phyloP scores from a whole-genome alignment of 2,888 invertebrate genomes.

The Hedya salicella region DNA sequence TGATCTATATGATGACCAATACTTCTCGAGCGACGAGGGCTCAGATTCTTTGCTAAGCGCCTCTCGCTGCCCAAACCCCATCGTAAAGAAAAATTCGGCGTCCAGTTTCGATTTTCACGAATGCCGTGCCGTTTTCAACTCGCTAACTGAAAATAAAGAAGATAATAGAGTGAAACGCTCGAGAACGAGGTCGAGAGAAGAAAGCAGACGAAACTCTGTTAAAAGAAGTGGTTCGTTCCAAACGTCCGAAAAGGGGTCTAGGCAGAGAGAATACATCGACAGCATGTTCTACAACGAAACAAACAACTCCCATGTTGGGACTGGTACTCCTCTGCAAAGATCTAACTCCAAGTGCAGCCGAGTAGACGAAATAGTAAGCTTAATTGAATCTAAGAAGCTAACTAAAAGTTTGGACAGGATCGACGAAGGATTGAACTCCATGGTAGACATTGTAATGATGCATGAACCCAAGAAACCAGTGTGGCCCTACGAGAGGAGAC shows the following conservation, averaged over 20 bases:
- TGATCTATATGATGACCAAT: slow-evolving; percentile 83
- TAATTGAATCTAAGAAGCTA: slow-evolving; percentile 86
- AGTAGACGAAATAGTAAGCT: slow-evolving; percentile 80
- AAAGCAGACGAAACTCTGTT: slow-evolving; percentile 65
- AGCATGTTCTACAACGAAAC: slow-evolving; percentile 85
- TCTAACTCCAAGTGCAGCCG: slow-evolving; percentile 72
- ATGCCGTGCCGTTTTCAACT: slow-evolving; percentile 85
- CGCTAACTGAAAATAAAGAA: slow-evolving; percentile 81
- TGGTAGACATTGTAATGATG: slow-evolving; percentile 89
- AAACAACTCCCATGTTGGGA: slow-evolving; percentile 67
- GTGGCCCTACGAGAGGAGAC: slow-evolving; percentile 76
- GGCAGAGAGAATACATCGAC: slow-evolving; percentile 83
- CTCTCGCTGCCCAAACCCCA: slow-evolving; percentile 78
- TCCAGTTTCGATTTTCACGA: slow-evolving; percentile 77
- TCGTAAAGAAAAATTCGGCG: slow-evolving; percentile 67
- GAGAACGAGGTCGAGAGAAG: slow-evolving; percentile 73
- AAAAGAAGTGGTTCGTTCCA: slow-evolving; percentile 82
- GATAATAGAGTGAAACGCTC: slow-evolving; percentile 65
- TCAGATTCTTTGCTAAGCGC: slow-evolving; percentile 89
- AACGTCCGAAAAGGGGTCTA: slow-evolving; percentile 74
- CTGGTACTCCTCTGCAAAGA: slow-evolving; percentile 56
- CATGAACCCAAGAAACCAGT: slow-evolving; percentile 78
- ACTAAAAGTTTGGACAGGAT: slow-evolving; percentile 92
- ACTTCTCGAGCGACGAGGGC: slow-evolving; percentile 87
- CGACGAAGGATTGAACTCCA: slow-evolving; percentile 89